These are phyloP conservation scores for Apeltes quadracus DNA, from an alignment of 2,113 vertebrate species.

Conservation along the genomic window DNA sequence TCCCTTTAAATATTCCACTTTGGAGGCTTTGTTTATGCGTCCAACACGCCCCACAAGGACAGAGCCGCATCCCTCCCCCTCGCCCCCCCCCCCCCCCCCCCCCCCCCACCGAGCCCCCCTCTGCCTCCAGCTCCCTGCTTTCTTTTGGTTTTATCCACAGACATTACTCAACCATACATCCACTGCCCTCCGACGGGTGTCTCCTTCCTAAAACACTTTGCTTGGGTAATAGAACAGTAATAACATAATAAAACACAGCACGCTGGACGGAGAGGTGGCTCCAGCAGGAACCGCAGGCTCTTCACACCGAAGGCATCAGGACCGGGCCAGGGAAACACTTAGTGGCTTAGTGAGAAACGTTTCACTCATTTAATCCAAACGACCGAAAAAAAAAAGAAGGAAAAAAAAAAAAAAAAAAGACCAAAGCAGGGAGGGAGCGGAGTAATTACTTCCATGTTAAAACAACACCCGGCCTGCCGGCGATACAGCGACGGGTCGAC, in stretches of 20 bases:
- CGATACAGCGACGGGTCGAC: slow-evolving; percentile 43
- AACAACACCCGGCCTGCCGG: slow-evolving; percentile 66
- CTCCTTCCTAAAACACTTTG: slow-evolving; percentile 49
- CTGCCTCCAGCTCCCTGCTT: background rate
- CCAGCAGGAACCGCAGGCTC: slow-evolving; percentile 49
- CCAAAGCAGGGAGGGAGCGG: slow-evolving; percentile 29
- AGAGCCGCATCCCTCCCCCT: background rate
- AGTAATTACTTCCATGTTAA: slow-evolving; percentile 73
- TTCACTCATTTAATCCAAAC: slow-evolving; percentile 65
- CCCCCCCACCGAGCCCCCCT: no score
- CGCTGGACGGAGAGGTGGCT: slow-evolving; percentile 37
- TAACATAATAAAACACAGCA: slow-evolving; percentile 57
- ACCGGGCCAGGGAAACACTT: slow-evolving; percentile 57
- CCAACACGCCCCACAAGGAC: background rate
- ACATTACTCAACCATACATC: slow-evolving; percentile 29
- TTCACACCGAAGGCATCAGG: slow-evolving; percentile 40
- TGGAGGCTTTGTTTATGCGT: background rate
- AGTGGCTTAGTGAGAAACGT: no score
- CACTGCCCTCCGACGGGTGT: slow-evolving; percentile 13
- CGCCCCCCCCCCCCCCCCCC: background rate
- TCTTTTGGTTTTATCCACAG: slow-evolving; percentile 15
- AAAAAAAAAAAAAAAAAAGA: no score
- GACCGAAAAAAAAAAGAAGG: slow-evolving; percentile 35
- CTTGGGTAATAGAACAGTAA: slow-evolving; percentile 39
- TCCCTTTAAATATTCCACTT: background rate